A percentile compares a stretch with the other conserved stretches of the same genome.
Evolutionary conservation across 2,888 invertebrate species (phyloP).

Genomic region (Palloptera scutellata): DNA sequence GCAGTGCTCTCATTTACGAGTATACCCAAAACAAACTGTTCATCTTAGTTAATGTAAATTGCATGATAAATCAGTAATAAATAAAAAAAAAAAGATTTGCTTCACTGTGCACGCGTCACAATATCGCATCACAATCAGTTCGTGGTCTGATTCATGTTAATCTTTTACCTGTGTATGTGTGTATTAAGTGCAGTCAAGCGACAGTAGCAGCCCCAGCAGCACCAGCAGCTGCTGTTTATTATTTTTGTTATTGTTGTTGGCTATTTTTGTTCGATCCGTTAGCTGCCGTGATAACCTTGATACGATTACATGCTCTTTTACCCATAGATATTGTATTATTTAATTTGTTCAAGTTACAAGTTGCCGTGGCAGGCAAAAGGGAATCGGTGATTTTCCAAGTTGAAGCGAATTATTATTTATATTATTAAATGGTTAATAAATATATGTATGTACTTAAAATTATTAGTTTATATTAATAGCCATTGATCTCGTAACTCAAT

Average conservation of each 20-base stretch:
- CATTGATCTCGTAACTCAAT: no score
- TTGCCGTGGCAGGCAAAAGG: no score
- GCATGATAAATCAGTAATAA: neutral
- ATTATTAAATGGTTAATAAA: no score
- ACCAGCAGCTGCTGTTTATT: constrained; percentile 18
- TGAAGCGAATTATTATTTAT: no score
- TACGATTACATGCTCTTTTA: constrained; percentile 45
- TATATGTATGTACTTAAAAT: no score
- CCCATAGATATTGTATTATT: neutral
- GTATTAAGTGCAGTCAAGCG: neutral
- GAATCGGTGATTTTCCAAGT: no score
- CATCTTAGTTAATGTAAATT: neutral
- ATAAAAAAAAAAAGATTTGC: neutral
- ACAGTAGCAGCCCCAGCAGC: constrained; percentile 12
- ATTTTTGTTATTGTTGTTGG: constrained; percentile 12
- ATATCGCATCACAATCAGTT: constrained; percentile 22
- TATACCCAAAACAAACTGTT: no score
- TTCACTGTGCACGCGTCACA: constrained; percentile 17
- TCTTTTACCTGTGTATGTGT: constrained; percentile 14
- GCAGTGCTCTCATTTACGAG: no score
- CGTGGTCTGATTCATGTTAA: constrained; percentile 30
- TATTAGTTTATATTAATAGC: no score
- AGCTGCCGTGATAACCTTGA: constrained; percentile 58
- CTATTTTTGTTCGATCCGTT: constrained; percentile 48
- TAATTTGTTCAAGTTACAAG: no score